Base-by-base conservation (phyloP, 2,797 vertebrate genomes). In the Lepilemur septentrionalis region DNA sequence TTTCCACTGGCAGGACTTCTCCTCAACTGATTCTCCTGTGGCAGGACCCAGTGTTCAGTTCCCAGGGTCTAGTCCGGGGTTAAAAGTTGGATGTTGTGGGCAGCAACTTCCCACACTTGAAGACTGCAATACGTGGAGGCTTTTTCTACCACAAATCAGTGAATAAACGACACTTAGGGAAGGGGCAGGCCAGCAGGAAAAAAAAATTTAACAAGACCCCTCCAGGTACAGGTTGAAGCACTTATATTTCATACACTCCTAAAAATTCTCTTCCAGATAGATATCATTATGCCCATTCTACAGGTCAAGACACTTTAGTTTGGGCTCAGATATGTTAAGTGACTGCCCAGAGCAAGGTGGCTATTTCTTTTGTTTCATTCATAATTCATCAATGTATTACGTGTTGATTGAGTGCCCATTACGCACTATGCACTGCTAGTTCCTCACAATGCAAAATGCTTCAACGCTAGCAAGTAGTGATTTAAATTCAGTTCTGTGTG, bases 361-460 rank as follows among this genome's bases (percentile, higher is more conserved):
- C 30, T 73, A 59, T 78, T 92, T 85, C 41, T 93, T 96, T 81
- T 83, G 90, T 82, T 82, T 69, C 73, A 84, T 79, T 67, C 50
- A 75, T 94, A 94, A 95, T 92, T 93, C 43, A 38, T 75, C 88
- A 79, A 83, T 73, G 57, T 78, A 93, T 95, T 83, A 91, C 81
- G 30, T 78, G 94, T 93, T 87, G 48, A 94, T 69, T 59, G 75
- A 86, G 73, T 61, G 32, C 43, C 81, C 70, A 55, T 50, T 70
- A 75, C 12, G 90, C 0, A 4, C 32, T 30, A 81, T 3, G 28
- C 5, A 83, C 35, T 65, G 65, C 61, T 84, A 82, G 50, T 15
- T 79, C n/a, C 38, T 48, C 14, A 43, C 57, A 81, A 94, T 82
- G 72, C 9, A 94, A 94, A 93, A 80, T 70, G 38, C 20, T 72